Base-by-base conservation (phyloP, 2,797 vertebrate genomes). In the Melanotaenia parkinsoni region DNA sequence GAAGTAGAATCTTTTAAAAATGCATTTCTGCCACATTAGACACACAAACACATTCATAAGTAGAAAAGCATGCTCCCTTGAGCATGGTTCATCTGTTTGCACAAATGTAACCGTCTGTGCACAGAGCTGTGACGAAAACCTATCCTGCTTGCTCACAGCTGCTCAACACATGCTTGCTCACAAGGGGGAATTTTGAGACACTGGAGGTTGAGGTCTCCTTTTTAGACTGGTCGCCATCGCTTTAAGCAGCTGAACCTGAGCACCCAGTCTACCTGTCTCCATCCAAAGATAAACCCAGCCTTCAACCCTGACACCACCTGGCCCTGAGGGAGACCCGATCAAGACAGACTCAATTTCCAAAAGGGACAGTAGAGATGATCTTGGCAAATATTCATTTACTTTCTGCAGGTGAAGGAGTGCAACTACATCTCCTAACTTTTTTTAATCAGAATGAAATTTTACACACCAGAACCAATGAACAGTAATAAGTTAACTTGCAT, bases 391-490 rank as follows among this genome's bases (percentile, higher is more conserved):
- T 47, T 9, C 7, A 47, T 47, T 47, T n/a, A 9, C 7, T n/a
- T 47, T 47, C 20, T 47, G 45, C 45, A n/a, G 18, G 45, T 18
- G 43, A 20, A 38, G 37, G 11, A 45, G 45, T n/a, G 18, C 45
- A 47, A 47, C 45, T 47, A 56, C 1, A 56, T 14, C 28, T 47
- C 2, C 4, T 8, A 45, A 20, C 16, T 14, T 16, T 40, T 30
- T 35, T 56, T 66, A 67, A 43, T 32, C 53, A n/a, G 14, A 57
- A 0, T 11, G 24, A 54, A 20, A 45, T 20, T 43, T 43, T 4
- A 12, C 0, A 33, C 51, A 47, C 0, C 24, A 0, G 5, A 38
- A 54, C 10, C 10, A 0, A 6, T 37, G 16, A 43, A 1, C 11
- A 65, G 18, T 45, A 50, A 11, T 50, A 10, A n/a, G 18, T 0